A percentile compares a stretch with the other conserved stretches of the same genome.
Evolutionary conservation across 2,797 vertebrate genomes (phyloP).

Genomic region (Sebastes umbrosus): DNA sequence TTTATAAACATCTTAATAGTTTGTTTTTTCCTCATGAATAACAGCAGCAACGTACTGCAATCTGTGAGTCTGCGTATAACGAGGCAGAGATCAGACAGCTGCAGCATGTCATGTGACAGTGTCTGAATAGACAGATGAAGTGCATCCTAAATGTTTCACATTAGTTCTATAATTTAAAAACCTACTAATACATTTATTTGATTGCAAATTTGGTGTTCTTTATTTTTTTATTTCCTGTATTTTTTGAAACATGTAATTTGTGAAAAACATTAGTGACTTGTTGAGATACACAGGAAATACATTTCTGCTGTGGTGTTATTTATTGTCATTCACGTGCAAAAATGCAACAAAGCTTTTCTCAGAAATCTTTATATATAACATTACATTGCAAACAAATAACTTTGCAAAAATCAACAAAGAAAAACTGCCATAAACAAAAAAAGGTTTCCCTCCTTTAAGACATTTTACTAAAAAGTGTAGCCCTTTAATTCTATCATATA

Average conservation of each 20-base stretch:
- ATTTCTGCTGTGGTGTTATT: neutral
- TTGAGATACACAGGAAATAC: neutral
- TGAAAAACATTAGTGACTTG: neutral
- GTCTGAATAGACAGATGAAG: neutral
- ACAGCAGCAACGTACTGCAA: neutral
- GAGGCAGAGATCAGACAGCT: neutral
- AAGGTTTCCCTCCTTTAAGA: neutral
- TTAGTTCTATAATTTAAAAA: neutral
- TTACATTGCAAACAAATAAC: neutral
- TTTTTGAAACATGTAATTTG: no score
- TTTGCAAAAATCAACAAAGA: neutral
- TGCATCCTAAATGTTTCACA: neutral
- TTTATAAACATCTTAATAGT: neutral
- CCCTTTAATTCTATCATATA: neutral
- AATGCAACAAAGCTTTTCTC: no score
- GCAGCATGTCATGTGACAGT: neutral
- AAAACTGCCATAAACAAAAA: neutral
- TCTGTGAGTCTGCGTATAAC: neutral
- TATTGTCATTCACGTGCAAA: neutral
- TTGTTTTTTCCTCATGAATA: neutral
- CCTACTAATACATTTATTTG: neutral
- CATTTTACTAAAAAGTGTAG: neutral
- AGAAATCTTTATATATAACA: no score
- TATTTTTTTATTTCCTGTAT: neutral
- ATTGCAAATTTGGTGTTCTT: neutral